Conservation (phyloP, 1,140 invertebrate species). For the Magallana gigas region DNA sequence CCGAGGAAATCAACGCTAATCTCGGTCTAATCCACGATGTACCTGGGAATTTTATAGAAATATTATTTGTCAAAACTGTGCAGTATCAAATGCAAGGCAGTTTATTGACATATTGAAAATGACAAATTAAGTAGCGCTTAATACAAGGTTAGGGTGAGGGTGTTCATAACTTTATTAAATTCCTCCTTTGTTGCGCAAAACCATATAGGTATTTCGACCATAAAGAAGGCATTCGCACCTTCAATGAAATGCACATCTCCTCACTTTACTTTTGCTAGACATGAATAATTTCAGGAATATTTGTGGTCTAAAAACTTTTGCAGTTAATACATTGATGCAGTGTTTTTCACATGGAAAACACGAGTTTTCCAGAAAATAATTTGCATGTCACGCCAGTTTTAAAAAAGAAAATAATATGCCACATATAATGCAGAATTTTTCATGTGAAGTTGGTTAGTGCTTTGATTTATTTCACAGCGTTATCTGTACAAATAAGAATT, state of each 20-base stretch:
- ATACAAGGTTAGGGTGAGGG: background rate
- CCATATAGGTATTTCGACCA: background rate
- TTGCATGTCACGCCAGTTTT: too few species aligned
- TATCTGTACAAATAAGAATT: too few species aligned
- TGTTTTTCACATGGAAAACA: background rate
- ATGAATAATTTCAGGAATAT: slow-evolving; percentile 1
- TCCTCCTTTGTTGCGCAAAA: slow-evolving; percentile 6
- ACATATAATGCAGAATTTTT: too few species aligned
- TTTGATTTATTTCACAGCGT: too few species aligned
- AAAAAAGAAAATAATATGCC: too few species aligned
- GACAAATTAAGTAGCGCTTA: slow-evolving; percentile 13
- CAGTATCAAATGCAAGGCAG: background rate
- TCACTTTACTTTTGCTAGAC: background rate
- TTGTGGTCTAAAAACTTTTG: slow-evolving; percentile 3
- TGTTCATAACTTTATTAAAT: slow-evolving; percentile 25
- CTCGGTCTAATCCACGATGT: background rate
- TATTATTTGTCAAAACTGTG: slow-evolving; percentile 11
- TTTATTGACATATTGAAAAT: slow-evolving; percentile 20
- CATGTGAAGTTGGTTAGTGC: too few species aligned
- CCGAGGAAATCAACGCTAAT: background rate
- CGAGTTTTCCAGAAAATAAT: background rate
- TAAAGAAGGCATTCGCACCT: background rate
- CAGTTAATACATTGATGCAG: background rate
- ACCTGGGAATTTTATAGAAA: background rate
- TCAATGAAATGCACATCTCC: background rate